Evolutionary conservation across 1,140 invertebrate species (phyloP).

Genomic region (Temnothorax nylanderi): DNA sequence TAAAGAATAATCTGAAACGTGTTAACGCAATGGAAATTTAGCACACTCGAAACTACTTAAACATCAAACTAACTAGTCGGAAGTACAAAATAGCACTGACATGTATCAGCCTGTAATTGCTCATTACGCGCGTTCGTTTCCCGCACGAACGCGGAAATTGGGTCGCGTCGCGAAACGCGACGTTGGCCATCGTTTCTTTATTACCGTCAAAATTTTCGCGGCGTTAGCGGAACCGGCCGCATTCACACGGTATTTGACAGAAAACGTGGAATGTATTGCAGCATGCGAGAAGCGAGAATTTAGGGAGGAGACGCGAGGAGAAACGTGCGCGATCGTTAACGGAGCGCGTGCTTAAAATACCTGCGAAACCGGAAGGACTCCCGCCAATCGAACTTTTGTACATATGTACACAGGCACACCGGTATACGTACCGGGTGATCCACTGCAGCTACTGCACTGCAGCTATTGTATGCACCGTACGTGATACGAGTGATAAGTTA

Average conservation of each 20-base stretch:
- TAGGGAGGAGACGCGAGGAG: slow-evolving; percentile 19
- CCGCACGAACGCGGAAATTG: slow-evolving; percentile 1
- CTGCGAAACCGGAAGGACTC: slow-evolving; percentile 61
- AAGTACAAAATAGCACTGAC: background rate
- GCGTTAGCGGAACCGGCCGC: slow-evolving; percentile 2
- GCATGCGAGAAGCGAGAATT: slow-evolving; percentile 48
- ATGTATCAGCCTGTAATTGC: slow-evolving; percentile 28
- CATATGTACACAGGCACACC: slow-evolving; percentile 5
- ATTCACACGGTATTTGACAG: slow-evolving; percentile 57
- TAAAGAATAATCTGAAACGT: background rate
- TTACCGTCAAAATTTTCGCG: slow-evolving; percentile 29
- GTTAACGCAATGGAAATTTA: background rate
- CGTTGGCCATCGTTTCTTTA: slow-evolving; percentile 37
- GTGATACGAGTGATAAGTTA: slow-evolving; percentile 31
- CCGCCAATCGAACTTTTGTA: slow-evolving; percentile 49
- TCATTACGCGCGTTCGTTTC: slow-evolving; percentile 21
- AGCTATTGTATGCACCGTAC: slow-evolving; percentile 4
- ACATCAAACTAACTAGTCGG: background rate
- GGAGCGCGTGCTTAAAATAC: slow-evolving; percentile 79
- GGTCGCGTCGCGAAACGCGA: slow-evolving; percentile 1
- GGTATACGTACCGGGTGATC: slow-evolving; percentile 10
- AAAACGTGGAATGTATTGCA: slow-evolving; percentile 53
- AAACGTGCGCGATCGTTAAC: slow-evolving; percentile 73
- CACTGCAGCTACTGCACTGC: slow-evolving; percentile 26
- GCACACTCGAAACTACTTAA: slow-evolving; percentile 7